A percentile compares a stretch with the other conserved stretches of the same genome.
phyloP scores from a whole-genome alignment of 2,888 invertebrate genomes.

The Habroteleia sp. region DNA sequence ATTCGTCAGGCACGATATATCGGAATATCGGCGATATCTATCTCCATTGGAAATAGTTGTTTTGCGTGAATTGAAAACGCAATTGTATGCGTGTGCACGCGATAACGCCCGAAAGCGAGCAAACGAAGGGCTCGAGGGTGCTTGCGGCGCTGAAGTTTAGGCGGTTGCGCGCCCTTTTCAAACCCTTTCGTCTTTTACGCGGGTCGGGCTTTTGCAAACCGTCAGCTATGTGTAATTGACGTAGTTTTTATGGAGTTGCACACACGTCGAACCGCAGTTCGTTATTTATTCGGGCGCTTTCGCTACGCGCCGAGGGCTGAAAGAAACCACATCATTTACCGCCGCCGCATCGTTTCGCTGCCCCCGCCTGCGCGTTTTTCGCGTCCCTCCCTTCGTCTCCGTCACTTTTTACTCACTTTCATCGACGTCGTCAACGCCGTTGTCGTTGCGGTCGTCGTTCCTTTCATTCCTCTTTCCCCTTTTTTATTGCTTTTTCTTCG shows the following conservation, averaged over 20 bases:
- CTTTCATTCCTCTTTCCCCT: neutral
- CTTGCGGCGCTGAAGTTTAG: slow-evolving; percentile 68
- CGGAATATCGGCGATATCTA: slow-evolving; percentile 53
- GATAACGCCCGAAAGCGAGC: slow-evolving; percentile 56
- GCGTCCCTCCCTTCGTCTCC: slow-evolving; percentile 29
- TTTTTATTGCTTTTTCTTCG: slow-evolving; percentile 57
- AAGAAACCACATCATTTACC: slow-evolving; percentile 80
- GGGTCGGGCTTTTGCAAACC: slow-evolving; percentile 67
- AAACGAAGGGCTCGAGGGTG: slow-evolving; percentile 67
- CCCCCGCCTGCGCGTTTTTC: slow-evolving; percentile 43
- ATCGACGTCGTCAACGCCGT: slow-evolving; percentile 60
- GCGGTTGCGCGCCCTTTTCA: slow-evolving; percentile 69
- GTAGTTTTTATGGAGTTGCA: slow-evolving; percentile 76
- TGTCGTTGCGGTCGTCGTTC: slow-evolving; percentile 19
- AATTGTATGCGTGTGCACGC: slow-evolving; percentile 46
- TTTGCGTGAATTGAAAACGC: slow-evolving; percentile 64
- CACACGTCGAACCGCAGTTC: slow-evolving; percentile 71
- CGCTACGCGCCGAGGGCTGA: slow-evolving; percentile 71
- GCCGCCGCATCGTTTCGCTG: slow-evolving; percentile 68
- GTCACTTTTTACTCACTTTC: slow-evolving; percentile 53
- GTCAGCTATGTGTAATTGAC: slow-evolving; percentile 74
- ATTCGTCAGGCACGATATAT: slow-evolving; percentile 47
- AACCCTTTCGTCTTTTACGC: slow-evolving; percentile 66
- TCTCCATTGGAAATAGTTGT: slow-evolving; percentile 68
- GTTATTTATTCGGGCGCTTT: slow-evolving; percentile 77